A percentile compares a stretch with the other conserved stretches of the same genome.
Conservation (phyloP, 2,797 vertebrate genomes). For the Hypotaenidia philippensis region DNA sequence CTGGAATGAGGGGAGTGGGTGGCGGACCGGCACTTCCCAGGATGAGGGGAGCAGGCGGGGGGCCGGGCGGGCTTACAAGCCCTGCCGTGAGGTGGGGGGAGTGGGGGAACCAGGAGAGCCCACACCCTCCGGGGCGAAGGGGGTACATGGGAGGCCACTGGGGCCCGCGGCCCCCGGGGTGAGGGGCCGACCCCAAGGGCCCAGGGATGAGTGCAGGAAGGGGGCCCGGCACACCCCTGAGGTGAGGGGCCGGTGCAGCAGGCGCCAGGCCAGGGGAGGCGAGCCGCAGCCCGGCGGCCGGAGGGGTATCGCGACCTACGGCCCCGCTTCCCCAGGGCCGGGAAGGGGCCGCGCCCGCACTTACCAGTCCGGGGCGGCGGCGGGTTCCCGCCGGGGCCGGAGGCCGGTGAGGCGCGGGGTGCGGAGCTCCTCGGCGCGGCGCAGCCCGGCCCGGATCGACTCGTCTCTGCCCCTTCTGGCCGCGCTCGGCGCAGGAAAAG, state of each 20-base stretch:
- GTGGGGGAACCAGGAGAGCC: background rate
- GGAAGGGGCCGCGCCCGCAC: background rate
- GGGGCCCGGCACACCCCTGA: background rate
- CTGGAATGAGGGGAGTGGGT: background rate
- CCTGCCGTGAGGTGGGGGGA: background rate
- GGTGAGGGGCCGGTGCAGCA: background rate
- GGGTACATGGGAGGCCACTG: too few relatives aligned
- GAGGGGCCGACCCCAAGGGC: background rate
- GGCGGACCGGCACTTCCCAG: background rate
- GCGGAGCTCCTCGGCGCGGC: background rate
- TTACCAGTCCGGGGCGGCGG: constrained; percentile 13
- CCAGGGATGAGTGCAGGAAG: background rate
- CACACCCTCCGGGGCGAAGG: background rate
- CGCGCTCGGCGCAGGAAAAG: background rate
- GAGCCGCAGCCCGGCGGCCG: background rate
- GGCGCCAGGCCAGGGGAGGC: background rate
- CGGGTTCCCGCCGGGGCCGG: constrained; percentile 24
- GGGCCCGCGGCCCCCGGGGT: background rate
- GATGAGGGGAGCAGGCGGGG: background rate
- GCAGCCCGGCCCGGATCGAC: background rate
- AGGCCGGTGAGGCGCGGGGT: background rate
- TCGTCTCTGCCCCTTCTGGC: constrained; percentile 48
- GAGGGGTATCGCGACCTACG: background rate
- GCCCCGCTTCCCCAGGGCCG: too few relatives aligned
- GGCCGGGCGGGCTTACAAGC: too few relatives aligned